Conservation (phyloP, 2,113 vertebrate species). For the Platycercus adscitus region DNA sequence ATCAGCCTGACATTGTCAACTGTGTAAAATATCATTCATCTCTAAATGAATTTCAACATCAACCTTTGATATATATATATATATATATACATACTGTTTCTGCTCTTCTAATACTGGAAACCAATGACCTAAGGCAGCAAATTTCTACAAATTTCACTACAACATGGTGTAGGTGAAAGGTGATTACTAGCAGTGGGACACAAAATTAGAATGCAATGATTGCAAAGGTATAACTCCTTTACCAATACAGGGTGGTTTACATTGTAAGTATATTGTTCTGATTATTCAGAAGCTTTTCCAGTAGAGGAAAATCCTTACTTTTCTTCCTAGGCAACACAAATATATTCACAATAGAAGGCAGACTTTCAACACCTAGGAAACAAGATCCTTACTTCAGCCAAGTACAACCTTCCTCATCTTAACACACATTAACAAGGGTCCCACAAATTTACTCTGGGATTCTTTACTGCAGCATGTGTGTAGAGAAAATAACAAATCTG, state of each 20-base stretch:
- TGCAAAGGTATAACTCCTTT: not conserved
- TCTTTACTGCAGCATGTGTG: not conserved
- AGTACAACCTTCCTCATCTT: not conserved
- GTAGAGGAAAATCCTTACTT: not conserved
- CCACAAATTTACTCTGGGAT: not conserved
- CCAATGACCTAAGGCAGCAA: not conserved
- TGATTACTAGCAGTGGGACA: not conserved
- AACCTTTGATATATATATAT: not conserved
- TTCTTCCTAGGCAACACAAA: not conserved
- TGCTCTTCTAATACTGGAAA: not conserved
- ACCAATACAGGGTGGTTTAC: not conserved
- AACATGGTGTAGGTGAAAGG: not conserved
- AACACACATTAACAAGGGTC: not conserved
- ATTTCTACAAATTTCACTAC: not conserved
- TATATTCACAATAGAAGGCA: not conserved
- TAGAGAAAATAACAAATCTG: conserved; percentile 1
- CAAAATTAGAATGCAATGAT: not conserved
- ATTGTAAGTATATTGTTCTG: not conserved
- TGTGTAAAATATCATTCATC: not conserved
- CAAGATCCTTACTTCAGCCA: not conserved
- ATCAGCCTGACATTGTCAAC: not conserved
- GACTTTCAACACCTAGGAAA: not conserved
- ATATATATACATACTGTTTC: not conserved
- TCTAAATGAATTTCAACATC: not conserved
- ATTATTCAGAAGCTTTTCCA: not conserved